These are phyloP conservation scores for Dolomedes plantarius DNA, from an alignment of 2,888 invertebrate species.

Conservation along the genomic window DNA sequence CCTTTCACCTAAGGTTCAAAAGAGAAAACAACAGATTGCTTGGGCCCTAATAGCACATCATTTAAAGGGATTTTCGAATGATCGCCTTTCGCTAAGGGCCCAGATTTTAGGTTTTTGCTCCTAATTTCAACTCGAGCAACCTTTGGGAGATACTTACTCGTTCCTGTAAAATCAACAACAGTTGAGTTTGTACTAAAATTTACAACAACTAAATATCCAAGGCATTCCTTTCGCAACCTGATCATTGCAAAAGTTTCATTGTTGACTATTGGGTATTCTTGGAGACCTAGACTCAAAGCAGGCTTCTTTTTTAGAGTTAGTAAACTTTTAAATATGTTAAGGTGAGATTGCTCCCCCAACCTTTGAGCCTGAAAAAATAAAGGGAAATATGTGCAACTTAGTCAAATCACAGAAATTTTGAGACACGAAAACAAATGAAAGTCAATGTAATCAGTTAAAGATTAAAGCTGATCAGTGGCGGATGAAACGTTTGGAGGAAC, in stretches of 20 bases:
- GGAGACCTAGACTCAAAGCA: slow-evolving; percentile 70
- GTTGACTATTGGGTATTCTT: slow-evolving; percentile 34
- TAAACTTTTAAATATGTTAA: slow-evolving; percentile 69
- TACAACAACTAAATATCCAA: slow-evolving; percentile 84
- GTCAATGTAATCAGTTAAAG: too few species aligned
- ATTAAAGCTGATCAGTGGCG: too few species aligned
- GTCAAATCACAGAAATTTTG: too few species aligned
- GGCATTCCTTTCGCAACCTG: slow-evolving; percentile 70
- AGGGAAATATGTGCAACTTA: too few species aligned
- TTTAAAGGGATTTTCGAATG: slow-evolving; percentile 59
- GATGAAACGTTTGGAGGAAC: too few species aligned
- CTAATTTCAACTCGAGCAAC: slow-evolving; percentile 60
- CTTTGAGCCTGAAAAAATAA: slow-evolving; percentile 68
- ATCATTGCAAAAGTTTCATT: slow-evolving; percentile 68
- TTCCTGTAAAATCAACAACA: slow-evolving; percentile 79
- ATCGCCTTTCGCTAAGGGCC: slow-evolving; percentile 41
- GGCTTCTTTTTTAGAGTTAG: slow-evolving; percentile 68
- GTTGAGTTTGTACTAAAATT: slow-evolving; percentile 81
- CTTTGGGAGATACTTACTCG: slow-evolving; percentile 44
- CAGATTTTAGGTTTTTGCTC: slow-evolving; percentile 40
- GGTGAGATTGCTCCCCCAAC: slow-evolving; percentile 66
- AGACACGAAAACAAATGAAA: too few species aligned
- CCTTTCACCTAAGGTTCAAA: slow-evolving; percentile 66
- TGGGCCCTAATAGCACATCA: slow-evolving; percentile 48
- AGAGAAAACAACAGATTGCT: slow-evolving; percentile 62